A percentile compares a stretch with the other conserved stretches of the same genome.
Conservation (phyloP, 2,797 vertebrate species). For the Linurgus olivaceus region DNA sequence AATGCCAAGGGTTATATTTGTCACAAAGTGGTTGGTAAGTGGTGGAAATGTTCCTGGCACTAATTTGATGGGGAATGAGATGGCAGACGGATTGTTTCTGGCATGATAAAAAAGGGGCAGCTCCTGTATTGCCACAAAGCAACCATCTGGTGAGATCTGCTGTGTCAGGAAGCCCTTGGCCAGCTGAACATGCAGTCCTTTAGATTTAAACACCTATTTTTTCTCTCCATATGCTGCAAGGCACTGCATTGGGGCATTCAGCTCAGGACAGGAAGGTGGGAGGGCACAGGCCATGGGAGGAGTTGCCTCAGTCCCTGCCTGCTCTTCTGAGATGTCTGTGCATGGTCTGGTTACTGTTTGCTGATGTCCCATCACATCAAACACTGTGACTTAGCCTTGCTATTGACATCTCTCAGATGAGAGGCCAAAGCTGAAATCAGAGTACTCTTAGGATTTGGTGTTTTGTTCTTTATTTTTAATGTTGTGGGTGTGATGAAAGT, state of each 20-base stretch:
- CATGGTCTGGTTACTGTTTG: neutral
- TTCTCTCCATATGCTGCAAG: rapidly evolving
- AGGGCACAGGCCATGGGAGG: rapidly evolving
- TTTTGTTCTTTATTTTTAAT: neutral
- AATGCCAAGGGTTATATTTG: neutral
- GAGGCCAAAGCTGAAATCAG: neutral
- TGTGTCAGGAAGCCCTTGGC: neutral
- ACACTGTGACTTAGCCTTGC: neutral
- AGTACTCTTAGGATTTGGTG: neutral
- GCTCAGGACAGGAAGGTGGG: neutral
- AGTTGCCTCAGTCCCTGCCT: neutral
- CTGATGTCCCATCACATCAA: neutral
- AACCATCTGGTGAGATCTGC: neutral
- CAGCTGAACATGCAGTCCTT: neutral
- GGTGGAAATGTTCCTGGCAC: neutral
- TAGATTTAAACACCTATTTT: rapidly evolving
- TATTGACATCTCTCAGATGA: neutral
- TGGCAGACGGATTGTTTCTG: neutral
- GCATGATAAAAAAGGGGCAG: neutral
- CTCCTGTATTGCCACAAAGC: neutral
- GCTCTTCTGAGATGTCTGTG: neutral
- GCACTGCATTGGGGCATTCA: rapidly evolving
- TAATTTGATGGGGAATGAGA: neutral
- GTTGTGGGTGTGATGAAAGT: neutral
- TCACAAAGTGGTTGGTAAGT: neutral